Conservation (phyloP, 2,888 invertebrate species). For the Acronicta leporina region DNA sequence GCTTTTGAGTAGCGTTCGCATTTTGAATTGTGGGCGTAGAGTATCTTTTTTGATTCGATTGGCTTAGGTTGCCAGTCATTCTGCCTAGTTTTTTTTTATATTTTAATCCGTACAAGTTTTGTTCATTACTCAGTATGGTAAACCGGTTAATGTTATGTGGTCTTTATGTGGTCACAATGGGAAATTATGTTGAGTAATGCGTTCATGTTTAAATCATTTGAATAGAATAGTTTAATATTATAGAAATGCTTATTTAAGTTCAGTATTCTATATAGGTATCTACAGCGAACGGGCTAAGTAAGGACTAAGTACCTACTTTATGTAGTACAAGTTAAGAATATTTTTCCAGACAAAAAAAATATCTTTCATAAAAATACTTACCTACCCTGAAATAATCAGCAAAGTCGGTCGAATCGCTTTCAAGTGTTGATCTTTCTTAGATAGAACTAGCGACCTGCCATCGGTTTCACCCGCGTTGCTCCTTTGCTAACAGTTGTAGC, state of each 20-base stretch:
- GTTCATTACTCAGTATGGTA: slow-evolving; percentile 56
- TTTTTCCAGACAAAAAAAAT: too few species aligned
- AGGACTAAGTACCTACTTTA: too few species aligned
- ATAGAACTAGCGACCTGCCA: too few species aligned
- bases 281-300: too few species aligned
- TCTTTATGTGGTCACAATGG: slow-evolving; percentile 46
- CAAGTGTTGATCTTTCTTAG: too few species aligned
- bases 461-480: too few species aligned
- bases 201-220: slow-evolving; percentile 14
- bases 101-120: slow-evolving; percentile 44
- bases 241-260: neutral
- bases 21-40: slow-evolving; percentile 83
- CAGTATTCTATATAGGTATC: too few species aligned
- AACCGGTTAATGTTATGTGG: slow-evolving; percentile 27
- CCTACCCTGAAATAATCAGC: too few species aligned
- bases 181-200: slow-evolving; percentile 43
- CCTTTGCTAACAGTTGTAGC: too few species aligned
- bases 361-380: too few species aligned
- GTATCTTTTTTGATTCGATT: slow-evolving; percentile 75
- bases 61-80: slow-evolving; percentile 71
- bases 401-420: too few species aligned
- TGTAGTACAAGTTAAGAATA: too few species aligned
- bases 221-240: slow-evolving; percentile 5
- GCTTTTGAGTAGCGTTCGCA: slow-evolving; percentile 86
- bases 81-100: slow-evolving; percentile 55